Base-by-base conservation (phyloP, 53 echinoderm and acorn worm genomes). In the Arbacia lixula region DNA sequence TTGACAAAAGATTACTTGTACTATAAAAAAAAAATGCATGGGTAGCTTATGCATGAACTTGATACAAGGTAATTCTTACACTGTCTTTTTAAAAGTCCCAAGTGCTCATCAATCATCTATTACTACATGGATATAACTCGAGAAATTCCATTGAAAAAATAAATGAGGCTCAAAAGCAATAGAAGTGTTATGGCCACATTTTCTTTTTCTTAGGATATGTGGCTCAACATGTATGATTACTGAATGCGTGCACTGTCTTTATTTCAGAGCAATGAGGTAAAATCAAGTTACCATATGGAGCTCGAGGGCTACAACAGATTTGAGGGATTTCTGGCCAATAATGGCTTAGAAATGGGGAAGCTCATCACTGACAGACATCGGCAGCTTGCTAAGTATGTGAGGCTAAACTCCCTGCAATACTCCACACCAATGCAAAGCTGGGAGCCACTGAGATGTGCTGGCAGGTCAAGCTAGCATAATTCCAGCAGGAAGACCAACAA, bases 351-450 rank as follows among this genome's bases (percentile, higher is more conserved):
- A 14, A 75, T 91, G 17, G 74, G 41, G 3, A 87, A 87, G 17
- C 32, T 91, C 19, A 72, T 91, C 27, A 91, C 91, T 14, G 91
- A 91, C 52, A 36, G 88, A 37, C 91, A 91, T 57, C 84, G 60
- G 6, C 85, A 85, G 56, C 87, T 91, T 19, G 78, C 88, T 16
- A 91, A 88, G 49, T 81, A 83, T 57, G 63, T 90, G 6, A 60
- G 93, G 28, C 85, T 85, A 31, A 72, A 90, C 28, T 14, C 24
- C 80, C 76, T 6, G 22, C 53, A 14, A 72, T 90, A 8, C 52
- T 69, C 2, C 93, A 90, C 60, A 78, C 36, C 31, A 87, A 87
- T 76, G 86, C n/a, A n/a, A n/a, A n/a, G n/a, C n/a, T n/a, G n/a
- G n/a, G n/a, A n/a, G n/a, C n/a, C n/a, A n/a, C n/a, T n/a, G n/a